Base-by-base conservation (phyloP, 2,888 invertebrate species). In the Sarcophaga caerulescens region DNA sequence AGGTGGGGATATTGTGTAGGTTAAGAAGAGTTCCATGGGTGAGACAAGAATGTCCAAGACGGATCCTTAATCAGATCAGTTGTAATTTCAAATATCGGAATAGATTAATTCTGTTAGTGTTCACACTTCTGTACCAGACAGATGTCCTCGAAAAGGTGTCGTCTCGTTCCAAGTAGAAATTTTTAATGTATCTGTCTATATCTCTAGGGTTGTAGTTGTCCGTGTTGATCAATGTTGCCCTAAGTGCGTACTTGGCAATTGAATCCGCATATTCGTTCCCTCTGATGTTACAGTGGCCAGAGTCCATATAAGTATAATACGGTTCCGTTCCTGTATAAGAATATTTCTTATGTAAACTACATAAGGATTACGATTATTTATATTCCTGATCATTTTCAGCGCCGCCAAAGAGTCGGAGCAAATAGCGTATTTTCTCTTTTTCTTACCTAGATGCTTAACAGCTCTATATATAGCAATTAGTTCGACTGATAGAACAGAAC, bases 191-290 rank as follows among this genome's bases (percentile, higher is more conserved):
- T 35, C 4, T 35, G n/a, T 12, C 17, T 35, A 19, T 66, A 19
- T 66, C 66, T 66, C 17, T 25, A 8, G 17, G 12, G 19, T 66
- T 66, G 19, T n/a, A 66, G 44, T 66, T 66, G 8, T 66, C 44
- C 12, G 25, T n/a, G 8, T 17, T 66, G 4, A 44, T 14, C 17
- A 35, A 10, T 10, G 66, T 45, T 14, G 66, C 66, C n/a, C 4
- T 66, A 8, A 66, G 19, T 44, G 44, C 35, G 14, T 35, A 14
- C 17, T 44, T 69, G 11, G 69, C 69, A 23, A 35, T 19, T 19
- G 17, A 4, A 19, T 69, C 69, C 4, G 69, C 69, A 47, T 19
- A 69, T 69, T 69, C 69, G 21, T 69, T 69, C 4, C 69, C 69
- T 69, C 8, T 5, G 19, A 70, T 68, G 21, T 21, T 47, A n/a